Percentiles rank a stretch among this genome's conserved stretches.
Conservation (phyloP, 1,140 invertebrate species). For the Lamellibrachia luymesi region DNA sequence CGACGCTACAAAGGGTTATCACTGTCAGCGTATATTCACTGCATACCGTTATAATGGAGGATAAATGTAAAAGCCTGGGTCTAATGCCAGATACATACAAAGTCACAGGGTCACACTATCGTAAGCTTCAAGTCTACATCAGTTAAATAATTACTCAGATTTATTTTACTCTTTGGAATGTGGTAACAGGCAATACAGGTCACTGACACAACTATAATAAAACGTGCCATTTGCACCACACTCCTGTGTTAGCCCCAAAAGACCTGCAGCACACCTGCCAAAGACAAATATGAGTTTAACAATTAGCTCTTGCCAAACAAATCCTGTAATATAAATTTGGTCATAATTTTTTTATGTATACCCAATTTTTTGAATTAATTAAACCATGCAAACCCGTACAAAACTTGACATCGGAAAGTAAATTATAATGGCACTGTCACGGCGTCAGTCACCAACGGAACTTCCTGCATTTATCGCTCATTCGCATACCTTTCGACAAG, state of each 20-base stretch:
- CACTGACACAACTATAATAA: constrained; percentile 2
- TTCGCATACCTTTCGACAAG: constrained; percentile 20
- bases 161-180: neutral
- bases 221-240: constrained; percentile 12
- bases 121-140: constrained; percentile 10
- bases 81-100: too few species aligned
- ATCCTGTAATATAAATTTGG: neutral
- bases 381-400: neutral
- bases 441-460: neutral
- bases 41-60: too few species aligned
- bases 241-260: neutral
- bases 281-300: neutral
- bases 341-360: too few species aligned
- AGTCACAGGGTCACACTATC: too few species aligned
- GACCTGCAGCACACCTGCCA: neutral
- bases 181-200: neutral
- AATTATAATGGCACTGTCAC: neutral
- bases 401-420: neutral
- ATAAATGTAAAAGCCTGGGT: too few species aligned
- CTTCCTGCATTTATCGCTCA: constrained; percentile 10
- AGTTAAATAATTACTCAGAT: neutral
- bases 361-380: neutral
- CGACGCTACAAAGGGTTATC: too few species aligned
- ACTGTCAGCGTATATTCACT: too few species aligned
- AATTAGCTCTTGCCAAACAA: neutral